Percentiles rank a stretch among this genome's conserved stretches.
phyloP scores from a whole-genome alignment of 2,113 vertebrate genomes.

The Brachypodius melanocephalos region DNA sequence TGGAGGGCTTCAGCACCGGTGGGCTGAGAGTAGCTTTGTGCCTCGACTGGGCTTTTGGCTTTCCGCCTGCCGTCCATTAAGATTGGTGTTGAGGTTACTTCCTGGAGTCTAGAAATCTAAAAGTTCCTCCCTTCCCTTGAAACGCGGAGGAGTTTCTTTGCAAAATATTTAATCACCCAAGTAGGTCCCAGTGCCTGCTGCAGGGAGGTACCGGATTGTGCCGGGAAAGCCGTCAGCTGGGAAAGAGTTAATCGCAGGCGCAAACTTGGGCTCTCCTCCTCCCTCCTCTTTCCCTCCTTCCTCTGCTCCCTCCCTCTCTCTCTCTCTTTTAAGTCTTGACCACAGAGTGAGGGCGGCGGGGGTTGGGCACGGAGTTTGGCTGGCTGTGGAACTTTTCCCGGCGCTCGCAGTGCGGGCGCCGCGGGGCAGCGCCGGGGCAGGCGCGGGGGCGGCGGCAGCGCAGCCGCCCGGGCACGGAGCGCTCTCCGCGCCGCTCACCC shows the following conservation, averaged over 20 bases:
- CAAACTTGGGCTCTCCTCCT: conserved; percentile 27
- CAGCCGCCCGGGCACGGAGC: background rate
- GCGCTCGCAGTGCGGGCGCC: background rate
- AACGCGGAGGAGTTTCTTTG: background rate
- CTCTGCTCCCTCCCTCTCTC: conserved; percentile 42
- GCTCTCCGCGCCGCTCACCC: background rate
- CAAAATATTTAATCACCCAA: background rate
- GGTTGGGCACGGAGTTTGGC: conserved; percentile 16
- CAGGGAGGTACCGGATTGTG: background rate
- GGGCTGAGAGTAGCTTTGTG: background rate
- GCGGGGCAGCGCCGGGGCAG: background rate
- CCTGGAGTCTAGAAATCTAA: background rate
- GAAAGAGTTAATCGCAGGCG: conserved; percentile 37
- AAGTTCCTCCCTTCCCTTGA: background rate
- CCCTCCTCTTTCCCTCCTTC: conserved; percentile 40
- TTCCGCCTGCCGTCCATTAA: background rate
- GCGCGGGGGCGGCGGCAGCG: background rate
- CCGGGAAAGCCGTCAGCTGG: background rate
- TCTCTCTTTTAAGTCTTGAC: conserved; percentile 62
- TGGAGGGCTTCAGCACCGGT: background rate
- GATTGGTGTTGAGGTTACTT: background rate
- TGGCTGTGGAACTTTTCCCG: conserved; percentile 13
- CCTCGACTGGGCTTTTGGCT: background rate
- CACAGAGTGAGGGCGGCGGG: conserved; percentile 34
- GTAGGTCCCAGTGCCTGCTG: background rate